Percentiles rank a stretch among this genome's conserved stretches.
These are phyloP conservation scores for Mythimna loreyi DNA, from an alignment of 2,888 invertebrate species.

Conservation along the genomic window DNA sequence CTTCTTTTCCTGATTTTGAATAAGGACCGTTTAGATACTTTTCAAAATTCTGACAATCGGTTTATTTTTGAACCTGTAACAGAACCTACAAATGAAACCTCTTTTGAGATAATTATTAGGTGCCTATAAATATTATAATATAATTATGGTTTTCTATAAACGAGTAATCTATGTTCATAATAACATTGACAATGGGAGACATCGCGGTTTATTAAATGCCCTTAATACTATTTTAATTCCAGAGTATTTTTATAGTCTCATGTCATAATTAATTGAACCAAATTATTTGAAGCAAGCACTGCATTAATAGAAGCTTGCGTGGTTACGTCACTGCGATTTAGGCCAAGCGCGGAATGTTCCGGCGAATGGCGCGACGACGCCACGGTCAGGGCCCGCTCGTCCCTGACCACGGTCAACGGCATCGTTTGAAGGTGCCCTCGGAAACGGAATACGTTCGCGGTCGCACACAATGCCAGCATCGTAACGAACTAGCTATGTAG, in stretches of 20 bases:
- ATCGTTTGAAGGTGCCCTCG: constrained; percentile 87
- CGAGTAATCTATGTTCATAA: background rate
- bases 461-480: constrained; percentile 52
- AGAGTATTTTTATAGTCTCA: background rate
- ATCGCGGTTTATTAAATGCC: background rate
- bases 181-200: too few relatives aligned
- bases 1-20: too few relatives aligned
- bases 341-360: constrained; percentile 70
- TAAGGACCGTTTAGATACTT: too few relatives aligned
- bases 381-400: constrained; percentile 82
- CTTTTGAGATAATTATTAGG: too few relatives aligned
- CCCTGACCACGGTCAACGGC: constrained; percentile 90
- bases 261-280: background rate
- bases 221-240: too few relatives aligned
- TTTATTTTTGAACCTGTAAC: too few relatives aligned
- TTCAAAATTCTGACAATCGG: too few relatives aligned
- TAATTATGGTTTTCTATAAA: too few relatives aligned
- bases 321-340: constrained; percentile 74
- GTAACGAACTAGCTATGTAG: constrained; percentile 35
- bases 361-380: constrained; percentile 64
- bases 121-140: too few relatives aligned
- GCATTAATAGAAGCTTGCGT: constrained; percentile 20
- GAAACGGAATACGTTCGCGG: constrained; percentile 63
- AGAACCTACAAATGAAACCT: too few relatives aligned
- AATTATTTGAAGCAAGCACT: constrained; percentile 16